Evolutionary conservation across 1,140 invertebrate genomes (phyloP).

Genomic region (Calliopsis andreniformis): DNA sequence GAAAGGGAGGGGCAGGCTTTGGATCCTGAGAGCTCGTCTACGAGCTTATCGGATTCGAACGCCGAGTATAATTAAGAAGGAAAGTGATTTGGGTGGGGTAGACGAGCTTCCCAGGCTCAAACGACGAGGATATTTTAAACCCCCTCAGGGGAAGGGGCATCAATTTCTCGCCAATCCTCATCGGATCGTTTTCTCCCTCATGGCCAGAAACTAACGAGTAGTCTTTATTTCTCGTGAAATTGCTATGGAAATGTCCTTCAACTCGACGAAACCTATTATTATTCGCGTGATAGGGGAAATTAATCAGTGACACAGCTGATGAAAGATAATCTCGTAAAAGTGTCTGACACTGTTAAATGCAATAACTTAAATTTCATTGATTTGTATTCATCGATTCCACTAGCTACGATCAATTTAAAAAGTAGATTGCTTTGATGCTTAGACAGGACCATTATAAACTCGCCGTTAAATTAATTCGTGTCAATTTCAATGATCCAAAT

Average conservation of each 20-base stretch:
- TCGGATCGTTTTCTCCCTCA: constrained; percentile 19
- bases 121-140: constrained; percentile 53
- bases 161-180: constrained; percentile 28
- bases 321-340: not conserved
- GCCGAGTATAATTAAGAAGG: constrained; percentile 64
- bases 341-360: no score
- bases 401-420: no score
- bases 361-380: no score
- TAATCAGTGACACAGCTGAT: constrained; percentile 7
- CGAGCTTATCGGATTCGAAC: constrained; percentile 59
- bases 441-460: no score
- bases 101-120: constrained; percentile 19
- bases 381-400: no score
- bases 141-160: constrained; percentile 20
- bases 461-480: no score
- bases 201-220: not conserved
- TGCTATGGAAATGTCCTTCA: constrained; percentile 13
- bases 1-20: constrained; percentile 21
- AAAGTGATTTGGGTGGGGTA: constrained; percentile 54
- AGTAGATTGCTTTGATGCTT: no score
- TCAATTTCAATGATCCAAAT: no score
- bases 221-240: constrained; percentile 23
- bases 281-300: not conserved
- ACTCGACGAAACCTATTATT: not conserved
- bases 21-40: constrained; percentile 50